Evolutionary conservation across 2,113 vertebrate genomes (phyloP).

Genomic region (Ptilorrhoa leucosticta): DNA sequence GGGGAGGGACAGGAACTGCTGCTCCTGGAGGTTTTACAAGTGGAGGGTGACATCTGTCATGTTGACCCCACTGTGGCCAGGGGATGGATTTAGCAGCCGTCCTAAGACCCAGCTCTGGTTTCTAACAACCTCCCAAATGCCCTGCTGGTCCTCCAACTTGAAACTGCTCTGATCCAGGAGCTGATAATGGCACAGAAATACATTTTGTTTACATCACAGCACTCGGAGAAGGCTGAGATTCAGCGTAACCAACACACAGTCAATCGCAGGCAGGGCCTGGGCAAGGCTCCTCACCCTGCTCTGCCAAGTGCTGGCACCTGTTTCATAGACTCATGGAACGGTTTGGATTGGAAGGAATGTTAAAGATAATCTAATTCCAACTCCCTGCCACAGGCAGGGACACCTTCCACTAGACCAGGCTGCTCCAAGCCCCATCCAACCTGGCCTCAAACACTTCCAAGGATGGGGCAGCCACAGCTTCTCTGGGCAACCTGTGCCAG

Average conservation of each 20-base stretch:
- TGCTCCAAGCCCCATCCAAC: background rate
- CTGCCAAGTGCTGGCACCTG: background rate
- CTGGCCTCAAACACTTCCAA: background rate
- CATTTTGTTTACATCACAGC: background rate
- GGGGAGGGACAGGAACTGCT: background rate
- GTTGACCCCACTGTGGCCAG: background rate
- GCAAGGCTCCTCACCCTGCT: background rate
- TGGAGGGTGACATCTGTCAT: background rate
- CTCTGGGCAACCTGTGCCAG: background rate
- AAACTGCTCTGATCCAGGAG: background rate
- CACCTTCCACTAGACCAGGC: background rate
- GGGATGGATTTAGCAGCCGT: background rate
- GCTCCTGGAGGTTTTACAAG: background rate
- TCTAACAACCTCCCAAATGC: background rate
- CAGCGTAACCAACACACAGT: background rate
- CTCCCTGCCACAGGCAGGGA: background rate
- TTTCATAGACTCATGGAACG: background rate
- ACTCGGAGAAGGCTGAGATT: accelerated
- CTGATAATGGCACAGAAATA: background rate
- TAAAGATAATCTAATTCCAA: background rate
- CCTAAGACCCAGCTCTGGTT: background rate
- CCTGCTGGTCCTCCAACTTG: background rate
- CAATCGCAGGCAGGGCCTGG: accelerated
- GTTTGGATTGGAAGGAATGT: background rate
- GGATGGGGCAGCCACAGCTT: background rate